Base-by-base conservation (phyloP, 2,888 invertebrate species). In the Tuberolachnus salignus region DNA sequence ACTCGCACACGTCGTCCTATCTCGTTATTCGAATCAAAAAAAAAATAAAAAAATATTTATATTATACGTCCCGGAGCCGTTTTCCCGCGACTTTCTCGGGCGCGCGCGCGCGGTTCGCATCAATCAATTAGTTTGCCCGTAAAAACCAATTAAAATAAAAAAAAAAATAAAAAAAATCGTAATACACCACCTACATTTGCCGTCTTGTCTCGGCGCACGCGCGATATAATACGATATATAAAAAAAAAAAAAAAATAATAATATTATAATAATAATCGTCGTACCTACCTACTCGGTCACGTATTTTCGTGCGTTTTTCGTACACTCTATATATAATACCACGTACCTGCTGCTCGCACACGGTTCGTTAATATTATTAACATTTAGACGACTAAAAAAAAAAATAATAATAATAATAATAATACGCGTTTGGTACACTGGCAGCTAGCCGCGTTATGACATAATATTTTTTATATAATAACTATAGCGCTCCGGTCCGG, bases 81-180 rank as follows among this genome's bases (percentile, higher is more conserved):
- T 57, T 21, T 57, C 11, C 55, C 13, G 10, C 13, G 11, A 23
- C 21, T 51, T 10, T 53, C n/a, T 57, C 55, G 21, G n/a, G 19
- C 21, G 6, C 19, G n/a, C n/a, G n/a, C 19, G 9, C n/a, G n/a
- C n/a, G 9, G 19, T 57, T 57, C 23, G 21, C 23, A 10, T 57
- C 23, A 21, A 23, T 21, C 14, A 63, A 63, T 44, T 44, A 44
- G 44, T 44, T 63, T 44, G 13, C 6, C 26, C 4, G 21, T 9
- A 14, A 44, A 46, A 46, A 64, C 64, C 16, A 46, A 46, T 64
- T 64, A 46, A 59, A 34, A n/a, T n/a, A n/a, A n/a, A n/a, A n/a
- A n/a, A n/a, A n/a, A n/a, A n/a, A n/a, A n/a, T n/a, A n/a, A 59
- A 23, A 21, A 26, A 26, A 26, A 16, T 34, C 34, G 23, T 34